Base-by-base conservation (phyloP, 1,140 invertebrate species). In the Dreissena polymorpha region DNA sequence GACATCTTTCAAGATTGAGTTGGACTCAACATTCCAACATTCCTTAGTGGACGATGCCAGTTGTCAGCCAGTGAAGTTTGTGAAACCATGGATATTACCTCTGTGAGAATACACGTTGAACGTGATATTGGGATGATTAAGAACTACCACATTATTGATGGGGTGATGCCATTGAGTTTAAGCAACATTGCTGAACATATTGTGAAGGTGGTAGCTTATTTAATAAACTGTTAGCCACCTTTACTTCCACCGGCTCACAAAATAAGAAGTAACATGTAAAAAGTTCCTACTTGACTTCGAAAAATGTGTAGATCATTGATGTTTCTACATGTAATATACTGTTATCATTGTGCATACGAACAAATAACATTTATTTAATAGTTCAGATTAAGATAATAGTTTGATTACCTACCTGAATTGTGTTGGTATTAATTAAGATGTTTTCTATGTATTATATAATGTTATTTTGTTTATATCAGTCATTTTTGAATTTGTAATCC, bases 81-180 rank as follows among this genome's bases (percentile, higher is more conserved):
- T 67, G 64, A 84, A 29, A 89, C 89, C 49, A 74, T 85, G 55
- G 65, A 85, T 64, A 90, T 91, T 49, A 89, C 88, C 21, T 51
- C 78, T 14, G 80, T 88, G 13, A 64, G 90, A 67, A 91, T 91
- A 13, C 90, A 91, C 85, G 89, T 92, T 14, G 90, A 91, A 87
- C 79, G 89, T 60, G 86, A 84, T 6, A 90, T 90, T 79, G 86
- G 83, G 25, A 51, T 79, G 7, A 50, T 83, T 21, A 86, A 83
- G 51, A 73, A 60, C 25, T 86, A 78, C 75, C 50, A 83, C 7
- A 77, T 84, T 13, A 25, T 77, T 3, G 69, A 71, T 51, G 69
- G 69, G 39, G 69, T 71, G 23, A 50, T 71, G 29, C 49, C 49
- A 1, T 71, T 71, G 25, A 71, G 69, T 71, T 21, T 71, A 5